Base-by-base conservation (phyloP, 2,888 invertebrate genomes). In the Proisotoma minuta region DNA sequence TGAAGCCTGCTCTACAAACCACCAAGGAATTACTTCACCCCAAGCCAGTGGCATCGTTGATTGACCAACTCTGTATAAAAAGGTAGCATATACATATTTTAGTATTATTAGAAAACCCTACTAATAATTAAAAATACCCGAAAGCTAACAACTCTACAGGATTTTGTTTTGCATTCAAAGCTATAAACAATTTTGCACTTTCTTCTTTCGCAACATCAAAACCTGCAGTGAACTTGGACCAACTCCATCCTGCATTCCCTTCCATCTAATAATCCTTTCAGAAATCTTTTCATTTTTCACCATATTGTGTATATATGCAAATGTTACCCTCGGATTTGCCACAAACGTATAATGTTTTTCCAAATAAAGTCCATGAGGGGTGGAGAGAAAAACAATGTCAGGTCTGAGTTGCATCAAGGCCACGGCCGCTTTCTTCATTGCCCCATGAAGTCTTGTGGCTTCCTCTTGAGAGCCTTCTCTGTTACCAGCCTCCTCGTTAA, bases 11-110 rank as follows among this genome's bases (percentile, higher is more conserved):
- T 59, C 51, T 2, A 70, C 62, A 40, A 70, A 70, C 26, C 47
- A 53, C 65, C 63, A 64, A 0, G 70, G 70, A 54, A 70, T 63
- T 0, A 68, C 68, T 60, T 70, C 70, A 2, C 59, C 70, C 70
- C 70, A 70, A 1, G 54, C 29, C 10, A 70, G n/a, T 4, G 59
- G 52, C n/a, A 63, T 24, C 2, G 56, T 22, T 18, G 58, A 52
- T 20, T 15, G 2, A 12, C 57, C 62, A 2, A 18, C 3, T 5
- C 61, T 61, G 26, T 12, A 52, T 12, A 10, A 49, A 43, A 26
- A 27, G 12, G 28, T 20, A 24, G n/a, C 12, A n/a, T 29, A 8
- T n/a, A n/a, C n/a, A n/a, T n/a, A n/a, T 8, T 34, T 8, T 34
- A 15, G 8, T 15, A 34, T 47, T n/a, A 10, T 47, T 18, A 47